Conservation (phyloP, 2,888 invertebrate genomes). For the Mellilla xanthometata region DNA sequence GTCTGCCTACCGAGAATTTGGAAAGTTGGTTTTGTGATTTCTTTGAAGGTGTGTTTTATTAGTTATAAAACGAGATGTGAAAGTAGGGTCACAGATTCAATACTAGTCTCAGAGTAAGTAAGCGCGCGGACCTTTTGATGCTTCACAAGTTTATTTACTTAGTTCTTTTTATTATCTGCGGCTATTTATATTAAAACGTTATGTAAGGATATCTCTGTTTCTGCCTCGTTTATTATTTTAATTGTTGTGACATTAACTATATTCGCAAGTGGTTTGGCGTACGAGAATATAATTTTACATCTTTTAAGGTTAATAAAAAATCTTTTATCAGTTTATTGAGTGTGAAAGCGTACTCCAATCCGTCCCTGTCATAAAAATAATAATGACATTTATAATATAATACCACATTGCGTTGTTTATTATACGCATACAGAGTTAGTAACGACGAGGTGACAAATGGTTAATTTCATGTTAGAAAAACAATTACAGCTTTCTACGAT, state of each 20-base stretch:
- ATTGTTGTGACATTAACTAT: slow-evolving; percentile 14
- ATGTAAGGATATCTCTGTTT: not conserved
- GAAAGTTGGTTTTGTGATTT: slow-evolving; percentile 48
- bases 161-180: not conserved
- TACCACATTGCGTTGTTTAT: too few relatives aligned
- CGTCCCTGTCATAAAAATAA: slow-evolving; percentile 15
- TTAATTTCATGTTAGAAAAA: too few relatives aligned
- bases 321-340: slow-evolving; percentile 15
- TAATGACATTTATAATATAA: too few relatives aligned
- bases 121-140: slow-evolving; percentile 8
- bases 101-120: not conserved
- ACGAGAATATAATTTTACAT: slow-evolving; percentile 17
- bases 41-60: slow-evolving; percentile 35
- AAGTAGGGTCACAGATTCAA: slow-evolving; percentile 19
- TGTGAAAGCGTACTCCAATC: slow-evolving; percentile 15
- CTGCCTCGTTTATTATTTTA: not conserved
- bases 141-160: slow-evolving; percentile 1
- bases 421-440: too few relatives aligned
- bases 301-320: slow-evolving; percentile 15
- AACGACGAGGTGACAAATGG: too few relatives aligned
- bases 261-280: not conserved
- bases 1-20: slow-evolving; percentile 43
- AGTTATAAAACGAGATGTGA: slow-evolving; percentile 29
- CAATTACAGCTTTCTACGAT: too few relatives aligned
- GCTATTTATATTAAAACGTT: not conserved